Evolutionary conservation across 2,797 vertebrate genomes (phyloP), one percentile per base, ranked within the genome.

Genomic region (Pitangus sulphuratus): DNA sequence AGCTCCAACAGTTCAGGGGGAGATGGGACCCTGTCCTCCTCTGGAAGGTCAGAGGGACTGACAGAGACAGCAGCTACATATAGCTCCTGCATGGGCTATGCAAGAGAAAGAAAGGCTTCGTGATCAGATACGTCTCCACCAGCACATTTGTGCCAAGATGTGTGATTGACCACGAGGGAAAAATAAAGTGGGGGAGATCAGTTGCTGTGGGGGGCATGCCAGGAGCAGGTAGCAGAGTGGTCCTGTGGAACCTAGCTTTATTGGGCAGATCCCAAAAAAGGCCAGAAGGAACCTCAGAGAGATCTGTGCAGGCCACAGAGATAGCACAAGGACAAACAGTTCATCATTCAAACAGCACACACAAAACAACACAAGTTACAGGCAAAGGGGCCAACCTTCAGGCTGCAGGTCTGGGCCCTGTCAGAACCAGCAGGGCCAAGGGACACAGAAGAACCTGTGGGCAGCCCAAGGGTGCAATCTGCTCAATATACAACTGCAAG

Each of bases 241-340:
- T 84, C 44, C 66, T 76, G 39, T 65, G 26, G 62, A 68, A 90
- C 65, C 39, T n/a, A 69, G 50, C 53, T 92, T 85, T 60, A 89
- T 5, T 25, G 37, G 20, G 47, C 45, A 84, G 44, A 62, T 48
- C 37, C n/a, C 69, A 53, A 77, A 87, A 84, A 61, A 5, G 14
- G 37, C 33, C 69, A 85, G 40, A 69, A 80, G 42, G 72, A 83
- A 86, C 53, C 40, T 88, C 64, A 85, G 64, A 68, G 47, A 70
- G 50, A 77, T 40, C 75, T 62, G 24, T 57, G n/a, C 47, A 39
- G 87, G 74, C 33, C 58, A 77, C 51, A 84, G 84, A 76, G 69
- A 78, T 3, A 54, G 57, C 82, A 92, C 76, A 64, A 80, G 39
- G 87, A 91, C 91, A 91, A 91, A 95, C 48, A 77, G 72, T 6